Conservation (phyloP, 2,888 invertebrate species). For the Trachelus tabidus region DNA sequence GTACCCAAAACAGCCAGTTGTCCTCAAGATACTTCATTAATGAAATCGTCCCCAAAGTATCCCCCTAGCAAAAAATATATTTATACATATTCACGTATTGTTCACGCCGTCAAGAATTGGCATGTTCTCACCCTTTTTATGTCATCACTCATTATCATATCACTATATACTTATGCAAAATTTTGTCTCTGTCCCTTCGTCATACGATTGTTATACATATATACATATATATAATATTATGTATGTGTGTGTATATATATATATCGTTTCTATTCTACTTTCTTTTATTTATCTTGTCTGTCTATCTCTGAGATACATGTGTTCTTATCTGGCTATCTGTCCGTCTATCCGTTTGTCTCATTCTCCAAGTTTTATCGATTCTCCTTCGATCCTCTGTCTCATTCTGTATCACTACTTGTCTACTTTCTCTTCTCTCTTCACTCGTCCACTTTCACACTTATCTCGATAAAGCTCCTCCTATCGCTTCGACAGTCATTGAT, state of each 20-base stretch:
- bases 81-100: neutral
- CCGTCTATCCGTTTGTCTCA: constrained; percentile 12
- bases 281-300: constrained; percentile 18
- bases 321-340: constrained; percentile 7
- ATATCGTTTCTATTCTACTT: neutral
- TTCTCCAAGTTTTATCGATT: neutral
- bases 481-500: too few species aligned
- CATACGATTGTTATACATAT: constrained; percentile 11
- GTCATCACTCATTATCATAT: neutral
- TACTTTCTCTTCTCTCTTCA: constrained; percentile 3
- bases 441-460: neutral
- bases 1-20: too few species aligned
- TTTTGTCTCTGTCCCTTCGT: constrained; percentile 12
- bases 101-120: too few species aligned
- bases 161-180: neutral
- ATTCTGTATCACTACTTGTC: constrained; percentile 7
- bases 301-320: constrained; percentile 24
- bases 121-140: too few species aligned
- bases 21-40: too few species aligned
- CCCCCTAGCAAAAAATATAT: neutral
- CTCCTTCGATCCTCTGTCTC: neutral
- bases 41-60: too few species aligned
- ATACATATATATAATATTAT: neutral
- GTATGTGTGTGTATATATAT: constrained; percentile 2
- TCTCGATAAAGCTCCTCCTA: too few species aligned